Evolutionary conservation across 2,797 vertebrate species (phyloP).

Genomic region (Borostomias antarcticus): DNA sequence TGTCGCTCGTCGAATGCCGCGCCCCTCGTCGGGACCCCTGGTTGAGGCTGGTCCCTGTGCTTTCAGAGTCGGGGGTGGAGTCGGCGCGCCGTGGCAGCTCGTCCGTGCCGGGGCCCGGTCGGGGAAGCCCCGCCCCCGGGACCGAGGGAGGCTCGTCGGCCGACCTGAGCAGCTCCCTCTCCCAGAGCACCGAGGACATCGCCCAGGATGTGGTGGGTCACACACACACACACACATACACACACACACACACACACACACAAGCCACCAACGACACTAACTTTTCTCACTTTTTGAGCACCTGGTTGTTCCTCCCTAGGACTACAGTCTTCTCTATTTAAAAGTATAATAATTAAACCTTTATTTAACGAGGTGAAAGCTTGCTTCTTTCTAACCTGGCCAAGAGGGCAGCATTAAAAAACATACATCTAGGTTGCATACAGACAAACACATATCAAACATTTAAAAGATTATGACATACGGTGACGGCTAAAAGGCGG

Average conservation of each 20-base stretch:
- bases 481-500: too few relatives aligned
- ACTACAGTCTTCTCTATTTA: too few relatives aligned
- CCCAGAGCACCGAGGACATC: conserved; percentile 83
- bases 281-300: too few relatives aligned
- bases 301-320: too few relatives aligned
- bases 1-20: neutral
- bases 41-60: conserved; percentile 26
- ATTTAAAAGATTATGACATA: too few relatives aligned
- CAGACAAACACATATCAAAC: too few relatives aligned
- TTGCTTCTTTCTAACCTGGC: too few relatives aligned
- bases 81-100: conserved; percentile 73
- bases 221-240: neutral
- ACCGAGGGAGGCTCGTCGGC: conserved; percentile 80
- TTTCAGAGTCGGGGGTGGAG: conserved; percentile 84
- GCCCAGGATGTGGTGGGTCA: conserved; percentile 80
- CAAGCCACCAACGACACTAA: too few relatives aligned
- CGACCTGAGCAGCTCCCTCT: conserved; percentile 86
- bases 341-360: too few relatives aligned
- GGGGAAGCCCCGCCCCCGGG: conserved; percentile 69
- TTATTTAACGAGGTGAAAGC: too few relatives aligned
- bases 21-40: neutral
- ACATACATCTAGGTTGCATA: too few relatives aligned
- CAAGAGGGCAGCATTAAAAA: too few relatives aligned
- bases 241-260: neutral
- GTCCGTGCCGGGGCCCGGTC: conserved; percentile 52